Percentiles rank a stretch among this genome's conserved stretches.
Evolutionary conservation across 1,140 invertebrate species (phyloP).

Genomic region (Aphis gossypii): DNA sequence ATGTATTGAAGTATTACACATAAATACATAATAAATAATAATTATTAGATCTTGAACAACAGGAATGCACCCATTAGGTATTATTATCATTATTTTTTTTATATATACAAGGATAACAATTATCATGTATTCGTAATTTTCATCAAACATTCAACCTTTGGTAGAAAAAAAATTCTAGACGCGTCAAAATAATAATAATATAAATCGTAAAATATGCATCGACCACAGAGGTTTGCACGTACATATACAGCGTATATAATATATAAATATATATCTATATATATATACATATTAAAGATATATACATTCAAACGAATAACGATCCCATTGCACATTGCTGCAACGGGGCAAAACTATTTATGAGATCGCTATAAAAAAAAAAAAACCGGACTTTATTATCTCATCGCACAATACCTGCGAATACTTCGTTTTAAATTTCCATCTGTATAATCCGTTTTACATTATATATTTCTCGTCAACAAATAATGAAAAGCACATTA

Average conservation of each 20-base stretch:
- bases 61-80: background rate
- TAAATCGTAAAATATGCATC: constrained; percentile 31
- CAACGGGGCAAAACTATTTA: constrained; percentile 32
- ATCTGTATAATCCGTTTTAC: background rate
- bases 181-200: constrained; percentile 21
- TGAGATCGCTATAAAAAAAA: background rate
- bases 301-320: background rate
- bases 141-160: background rate
- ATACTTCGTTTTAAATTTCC: background rate
- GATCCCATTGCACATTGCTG: background rate
- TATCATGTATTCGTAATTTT: background rate
- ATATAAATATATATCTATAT: background rate
- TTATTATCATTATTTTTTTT: too few relatives aligned
- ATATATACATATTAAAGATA: too few relatives aligned
- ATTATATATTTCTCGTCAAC: background rate
- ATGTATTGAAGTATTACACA: background rate
- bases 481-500: background rate
- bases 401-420: background rate
- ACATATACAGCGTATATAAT: background rate
- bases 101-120: background rate
- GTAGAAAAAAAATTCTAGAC: background rate
- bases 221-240: background rate
- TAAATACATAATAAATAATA: background rate
- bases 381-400: constrained; percentile 39
- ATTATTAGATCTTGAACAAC: background rate